phyloP scores from a whole-genome alignment of 2,888 invertebrate species.

The Ligdia adustata region DNA sequence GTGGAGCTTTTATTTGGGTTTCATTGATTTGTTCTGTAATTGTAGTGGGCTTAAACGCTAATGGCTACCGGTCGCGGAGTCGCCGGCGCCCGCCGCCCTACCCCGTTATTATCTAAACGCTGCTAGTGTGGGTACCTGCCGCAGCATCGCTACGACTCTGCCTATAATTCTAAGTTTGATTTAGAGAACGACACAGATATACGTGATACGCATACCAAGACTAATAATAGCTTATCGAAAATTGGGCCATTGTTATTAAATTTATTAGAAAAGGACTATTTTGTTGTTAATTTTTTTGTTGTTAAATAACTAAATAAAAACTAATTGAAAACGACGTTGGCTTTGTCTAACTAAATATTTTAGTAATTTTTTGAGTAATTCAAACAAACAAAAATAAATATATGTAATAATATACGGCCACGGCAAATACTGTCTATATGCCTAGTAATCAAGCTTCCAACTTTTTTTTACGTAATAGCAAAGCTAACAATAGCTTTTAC shows the following conservation, averaged over 20 bases:
- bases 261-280: slow-evolving; percentile 30
- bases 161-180: slow-evolving; percentile 35
- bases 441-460: too few relatives aligned
- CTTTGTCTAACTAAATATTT: slow-evolving; percentile 8
- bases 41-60: slow-evolving; percentile 62
- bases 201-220: slow-evolving; percentile 29
- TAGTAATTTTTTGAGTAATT: too few relatives aligned
- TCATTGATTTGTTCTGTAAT: slow-evolving; percentile 51
- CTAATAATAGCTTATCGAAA: slow-evolving; percentile 17
- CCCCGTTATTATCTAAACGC: slow-evolving; percentile 63
- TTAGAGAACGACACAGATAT: slow-evolving; percentile 27
- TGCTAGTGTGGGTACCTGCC: slow-evolving; percentile 51
- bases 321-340: slow-evolving; percentile 31
- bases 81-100: slow-evolving; percentile 40
- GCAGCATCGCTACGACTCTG: slow-evolving; percentile 40
- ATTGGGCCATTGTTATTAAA: slow-evolving; percentile 19
- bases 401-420: too few relatives aligned
- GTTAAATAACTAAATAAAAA: slow-evolving; percentile 25
- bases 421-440: too few relatives aligned
- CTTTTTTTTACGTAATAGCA: neutral
- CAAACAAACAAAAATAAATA: too few relatives aligned
- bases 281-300: slow-evolving; percentile 13
- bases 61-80: slow-evolving; percentile 59
- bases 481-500: neutral
- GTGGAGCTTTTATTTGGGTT: slow-evolving; percentile 28